A percentile compares a stretch with the other conserved stretches of the same genome.
Evolutionary conservation across 1,140 invertebrate genomes (phyloP).

Genomic region (Lordiphosa mommai): DNA sequence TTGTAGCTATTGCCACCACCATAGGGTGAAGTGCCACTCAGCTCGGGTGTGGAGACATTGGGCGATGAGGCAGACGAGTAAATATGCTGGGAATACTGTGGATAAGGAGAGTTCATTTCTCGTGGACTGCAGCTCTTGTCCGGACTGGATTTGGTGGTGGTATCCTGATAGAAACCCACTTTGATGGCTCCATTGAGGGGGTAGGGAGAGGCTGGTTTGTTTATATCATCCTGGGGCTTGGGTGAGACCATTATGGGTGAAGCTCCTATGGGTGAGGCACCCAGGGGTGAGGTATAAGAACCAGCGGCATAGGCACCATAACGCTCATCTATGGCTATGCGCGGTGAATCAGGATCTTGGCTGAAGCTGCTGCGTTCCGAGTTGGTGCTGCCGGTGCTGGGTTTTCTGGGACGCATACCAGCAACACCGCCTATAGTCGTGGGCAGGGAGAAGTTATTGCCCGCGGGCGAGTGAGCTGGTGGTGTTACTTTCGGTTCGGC

Average conservation of each 20-base stretch:
- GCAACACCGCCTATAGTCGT: conserved; percentile 11
- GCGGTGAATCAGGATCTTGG: conserved; percentile 86
- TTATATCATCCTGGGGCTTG: conserved; percentile 81
- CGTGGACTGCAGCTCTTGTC: conserved; percentile 86
- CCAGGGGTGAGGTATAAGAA: conserved; percentile 83
- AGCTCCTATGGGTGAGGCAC: conserved; percentile 82
- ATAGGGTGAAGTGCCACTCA: conserved; percentile 72
- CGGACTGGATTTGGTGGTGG: conserved; percentile 86
- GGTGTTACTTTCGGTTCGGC: conserved; percentile 31
- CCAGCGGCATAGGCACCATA: conserved; percentile 82
- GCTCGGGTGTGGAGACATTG: conserved; percentile 72
- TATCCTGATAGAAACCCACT: conserved; percentile 90
- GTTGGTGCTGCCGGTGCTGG: conserved; percentile 86
- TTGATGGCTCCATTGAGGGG: conserved; percentile 87
- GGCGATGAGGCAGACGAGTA: conserved; percentile 82
- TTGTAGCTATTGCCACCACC: conserved; percentile 71
- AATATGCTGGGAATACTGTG: conserved; percentile 83
- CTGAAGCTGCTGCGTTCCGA: conserved; percentile 88
- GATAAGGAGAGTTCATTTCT: conserved; percentile 83
- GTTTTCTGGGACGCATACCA: conserved; percentile 82
- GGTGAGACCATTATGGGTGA: conserved; percentile 82
- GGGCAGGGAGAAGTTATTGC: conserved; percentile 64
- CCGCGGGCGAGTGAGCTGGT: conserved; percentile 54
- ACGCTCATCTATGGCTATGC: conserved; percentile 83
- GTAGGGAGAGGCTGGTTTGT: conserved; percentile 83